A percentile compares a stretch with the other conserved stretches of the same genome.
phyloP scores from a whole-genome alignment of 2,797 vertebrate genomes.

The Clarias laeviceps region DNA sequence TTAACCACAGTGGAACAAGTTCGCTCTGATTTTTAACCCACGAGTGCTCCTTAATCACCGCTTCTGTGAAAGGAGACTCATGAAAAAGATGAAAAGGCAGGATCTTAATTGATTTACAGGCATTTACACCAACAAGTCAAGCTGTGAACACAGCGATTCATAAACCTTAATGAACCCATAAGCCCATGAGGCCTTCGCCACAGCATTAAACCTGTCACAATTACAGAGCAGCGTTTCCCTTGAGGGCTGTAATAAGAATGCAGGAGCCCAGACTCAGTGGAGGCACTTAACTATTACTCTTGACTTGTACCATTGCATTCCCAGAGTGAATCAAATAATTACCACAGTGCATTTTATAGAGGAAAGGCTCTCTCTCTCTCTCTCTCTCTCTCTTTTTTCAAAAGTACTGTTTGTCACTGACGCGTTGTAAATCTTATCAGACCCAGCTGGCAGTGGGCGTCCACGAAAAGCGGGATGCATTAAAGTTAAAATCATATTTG shows the following conservation, averaged over 20 bases:
- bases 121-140: conserved; percentile 63
- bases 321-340: conserved; percentile 58
- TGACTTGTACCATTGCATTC: conserved; percentile 59
- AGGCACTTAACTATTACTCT: conserved; percentile 64
- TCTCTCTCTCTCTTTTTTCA: not conserved
- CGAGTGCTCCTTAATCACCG: conserved; percentile 40
- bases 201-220: conserved; percentile 63
- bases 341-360: conserved; percentile 38
- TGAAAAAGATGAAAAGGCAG: conserved; percentile 51
- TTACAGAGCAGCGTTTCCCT: conserved; percentile 59
- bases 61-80: conserved; percentile 42
- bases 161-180: conserved; percentile 64
- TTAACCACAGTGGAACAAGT: conserved; percentile 53
- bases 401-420: conserved; percentile 34
- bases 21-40: conserved; percentile 50
- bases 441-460: conserved; percentile 25
- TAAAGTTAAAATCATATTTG: conserved; percentile 19
- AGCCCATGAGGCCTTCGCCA: conserved; percentile 57
- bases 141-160: conserved; percentile 66
- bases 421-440: conserved; percentile 40
- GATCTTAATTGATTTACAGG: conserved; percentile 62
- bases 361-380: conserved; percentile 22
- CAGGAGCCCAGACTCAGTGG: conserved; percentile 62
- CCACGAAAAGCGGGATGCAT: not conserved
- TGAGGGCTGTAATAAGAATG: conserved; percentile 61